Base-by-base conservation (phyloP, 2,888 invertebrate genomes). In the Pyrocoelia pectoralis region DNA sequence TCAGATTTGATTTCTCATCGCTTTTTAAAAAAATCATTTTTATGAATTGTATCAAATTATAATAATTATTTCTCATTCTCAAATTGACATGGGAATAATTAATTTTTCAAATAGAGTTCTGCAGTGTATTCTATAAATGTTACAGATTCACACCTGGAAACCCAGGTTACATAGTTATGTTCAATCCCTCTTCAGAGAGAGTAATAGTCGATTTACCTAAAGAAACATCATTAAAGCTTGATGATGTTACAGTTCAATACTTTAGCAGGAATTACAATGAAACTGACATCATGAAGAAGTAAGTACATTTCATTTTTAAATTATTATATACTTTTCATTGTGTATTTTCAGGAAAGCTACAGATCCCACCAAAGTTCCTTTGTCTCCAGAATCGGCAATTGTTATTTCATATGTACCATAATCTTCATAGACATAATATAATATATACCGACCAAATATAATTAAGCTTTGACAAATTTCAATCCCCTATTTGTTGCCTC, bases 111-210 rank as follows among this genome's bases (percentile, higher is more conserved):
- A n/a, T n/a, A n/a, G n/a, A n/a, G n/a, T n/a, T n/a, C n/a, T n/a
- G n/a, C n/a, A n/a, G n/a, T n/a, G n/a, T n/a, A n/a, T n/a, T n/a
- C n/a, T n/a, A n/a, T n/a, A n/a, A n/a, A n/a, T 59, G 52, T 50
- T 70, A 56, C 77, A 93, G 93, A 81, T 85, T 89, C 77, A 89
- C 89, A 79, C 80, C 86, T 13, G 92, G 91, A 0, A 90, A 88
- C 81, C 91, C 91, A 0, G 93, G 93, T 14, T 91, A 88, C 81
- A 82, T 91, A 71, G 89, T 91, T 17, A 86, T 89, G 51, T 87
- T 87, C 74, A 93, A 94, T 82, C 87, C 90, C 12, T 83, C 83
- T 0, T 78, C 79, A 8, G 75, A 79, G 24, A 77, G 77, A 2
- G 82, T 82, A 6, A 77, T 77, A 1, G 86, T 87, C 51, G 85